Conservation (phyloP, 1,140 invertebrate genomes). For the Euglossa dilemma region DNA sequence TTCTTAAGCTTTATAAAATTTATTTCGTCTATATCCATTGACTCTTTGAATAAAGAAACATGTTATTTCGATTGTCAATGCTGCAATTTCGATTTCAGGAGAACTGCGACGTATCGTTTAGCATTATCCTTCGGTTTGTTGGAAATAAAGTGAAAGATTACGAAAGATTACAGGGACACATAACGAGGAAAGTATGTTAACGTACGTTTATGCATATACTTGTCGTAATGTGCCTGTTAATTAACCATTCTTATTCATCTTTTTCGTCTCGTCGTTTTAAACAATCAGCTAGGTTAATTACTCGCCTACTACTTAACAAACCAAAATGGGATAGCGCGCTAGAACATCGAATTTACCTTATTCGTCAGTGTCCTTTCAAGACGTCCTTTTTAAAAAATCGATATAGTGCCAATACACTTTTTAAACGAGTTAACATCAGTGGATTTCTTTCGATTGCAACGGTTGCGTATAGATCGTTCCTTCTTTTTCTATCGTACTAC, state of each 20-base stretch:
- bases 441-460: not conserved
- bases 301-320: not conserved
- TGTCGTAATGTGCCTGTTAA: constrained; percentile 18
- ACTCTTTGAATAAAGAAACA: constrained; percentile 59
- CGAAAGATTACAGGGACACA: constrained; percentile 9
- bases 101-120: constrained; percentile 30
- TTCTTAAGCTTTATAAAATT: constrained; percentile 67
- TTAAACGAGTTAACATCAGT: not conserved
- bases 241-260: constrained; percentile 17
- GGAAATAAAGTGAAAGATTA: constrained; percentile 22
- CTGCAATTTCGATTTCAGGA: constrained; percentile 79
- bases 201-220: not conserved
- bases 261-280: not conserved
- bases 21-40: constrained; percentile 48
- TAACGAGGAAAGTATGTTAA: constrained; percentile 1
- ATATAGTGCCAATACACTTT: not conserved
- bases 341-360: not conserved
- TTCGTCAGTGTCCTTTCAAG: not conserved
- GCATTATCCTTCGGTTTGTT: constrained; percentile 36
- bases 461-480: constrained; percentile 2
- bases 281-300: constrained; percentile 1
- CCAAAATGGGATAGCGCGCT: not conserved
- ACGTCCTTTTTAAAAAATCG: not conserved
- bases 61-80: constrained; percentile 82
- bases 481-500: constrained; percentile 47